Evolutionary conservation across 2,797 vertebrate genomes (phyloP).

Genomic region (Odontamblyopus rebecca): DNA sequence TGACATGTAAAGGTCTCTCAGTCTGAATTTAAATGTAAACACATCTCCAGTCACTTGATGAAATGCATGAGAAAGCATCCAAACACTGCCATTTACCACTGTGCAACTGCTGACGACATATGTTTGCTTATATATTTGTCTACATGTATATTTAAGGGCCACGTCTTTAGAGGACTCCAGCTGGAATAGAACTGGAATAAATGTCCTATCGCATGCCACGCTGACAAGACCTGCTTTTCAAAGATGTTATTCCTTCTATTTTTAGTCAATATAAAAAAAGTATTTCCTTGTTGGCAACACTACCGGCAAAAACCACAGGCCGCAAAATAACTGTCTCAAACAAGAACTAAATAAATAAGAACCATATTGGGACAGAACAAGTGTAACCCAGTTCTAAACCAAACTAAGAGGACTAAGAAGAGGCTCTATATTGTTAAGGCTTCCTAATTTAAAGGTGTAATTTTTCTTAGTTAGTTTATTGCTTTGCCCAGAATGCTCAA

Average conservation of each 20-base stretch:
- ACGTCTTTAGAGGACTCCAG: conserved; percentile 39
- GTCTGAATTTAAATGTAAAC: not conserved
- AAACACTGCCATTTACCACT: not conserved
- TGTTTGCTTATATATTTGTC: conserved; percentile 18
- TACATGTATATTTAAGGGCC: conserved; percentile 11
- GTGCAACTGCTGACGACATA: conserved; percentile 11
- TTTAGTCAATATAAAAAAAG: conserved; percentile 28
- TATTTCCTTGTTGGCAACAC: not conserved
- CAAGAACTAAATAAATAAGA: no score
- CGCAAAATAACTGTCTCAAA: no score
- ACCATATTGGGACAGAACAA: no score
- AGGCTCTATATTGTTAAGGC: no score
- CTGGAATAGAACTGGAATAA: conserved; percentile 50
- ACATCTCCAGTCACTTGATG: not conserved
- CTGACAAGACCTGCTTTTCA: conserved; percentile 26
- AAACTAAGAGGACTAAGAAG: no score
- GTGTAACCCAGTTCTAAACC: no score
- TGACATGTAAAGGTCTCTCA: not conserved
- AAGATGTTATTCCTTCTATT: conserved; percentile 40
- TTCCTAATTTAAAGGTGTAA: no score
- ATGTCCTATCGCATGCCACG: conserved; percentile 42
- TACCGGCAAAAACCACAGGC: conserved; percentile 23
- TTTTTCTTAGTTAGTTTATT: no score
- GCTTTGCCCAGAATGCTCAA: no score
- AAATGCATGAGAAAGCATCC: not conserved